Evolutionary conservation across 2,797 vertebrate species (phyloP), one percentile per base, ranked within the genome.

Genomic region (Synanceia verrucosa): DNA sequence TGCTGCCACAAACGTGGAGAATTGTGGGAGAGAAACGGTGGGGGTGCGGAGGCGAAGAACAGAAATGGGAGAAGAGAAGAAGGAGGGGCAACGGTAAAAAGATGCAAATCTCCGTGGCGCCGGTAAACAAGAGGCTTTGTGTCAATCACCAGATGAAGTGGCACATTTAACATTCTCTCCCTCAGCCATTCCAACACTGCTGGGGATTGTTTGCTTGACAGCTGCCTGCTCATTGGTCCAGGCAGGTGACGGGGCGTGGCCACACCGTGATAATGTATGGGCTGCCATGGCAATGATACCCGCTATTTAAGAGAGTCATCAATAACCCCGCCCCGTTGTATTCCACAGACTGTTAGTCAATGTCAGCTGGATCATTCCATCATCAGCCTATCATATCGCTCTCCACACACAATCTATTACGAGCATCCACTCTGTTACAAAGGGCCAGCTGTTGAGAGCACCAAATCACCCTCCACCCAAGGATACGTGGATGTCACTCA

Each of bases 201-300:
- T 37, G 84, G 82, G 76, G 73, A 81, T 73, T 81, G 88, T 90
- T 88, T 88, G 80, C 85, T 80, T 11, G 73, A 77, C 79, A 86
- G 91, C 84, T 19, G 80, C 67, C 19, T 61, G 65, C 82, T 56
- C 68, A 91, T 91, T 93, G 91, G 92, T 78, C 69, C 52, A 12
- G 43, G 26, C 55, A 10, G 1, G 43, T 7, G 70, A 23, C 2
- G 53, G 72, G 86, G 88, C 10, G 89, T 82, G 87, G 79, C 81
- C 5, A 1, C 16, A 0, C 3, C 0, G 53, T 6, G n/a, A 80
- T 90, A 88, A 92, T 86, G 81, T 90, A 91, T 91, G 58, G 88
- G 88, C 88, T 89, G 88, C 88, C 90, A 83, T 84, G 85, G 83
- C 88, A 86, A 90, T 93, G 91, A 92, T 90, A 81, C 84, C 82